A percentile compares a stretch with the other conserved stretches of the same genome.
phyloP scores from a whole-genome alignment of 2,113 vertebrate genomes.

The Etia nguti region DNA sequence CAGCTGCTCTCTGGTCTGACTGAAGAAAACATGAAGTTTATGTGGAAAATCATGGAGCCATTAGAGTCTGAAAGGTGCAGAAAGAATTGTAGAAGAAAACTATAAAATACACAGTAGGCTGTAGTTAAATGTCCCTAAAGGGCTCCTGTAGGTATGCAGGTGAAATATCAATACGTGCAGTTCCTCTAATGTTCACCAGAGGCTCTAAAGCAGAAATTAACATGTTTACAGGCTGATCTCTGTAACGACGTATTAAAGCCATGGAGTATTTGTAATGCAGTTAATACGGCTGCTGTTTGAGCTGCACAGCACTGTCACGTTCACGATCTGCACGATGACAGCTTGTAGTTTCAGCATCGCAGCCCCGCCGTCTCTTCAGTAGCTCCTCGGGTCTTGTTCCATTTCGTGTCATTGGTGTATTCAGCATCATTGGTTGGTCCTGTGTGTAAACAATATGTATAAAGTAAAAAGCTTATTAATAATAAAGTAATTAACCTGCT shows the following conservation, averaged over 20 bases:
- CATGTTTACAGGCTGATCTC: not conserved
- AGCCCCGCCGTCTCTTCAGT: not conserved
- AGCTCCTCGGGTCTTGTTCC: not conserved
- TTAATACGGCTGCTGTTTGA: not conserved
- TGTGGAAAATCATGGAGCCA: not conserved
- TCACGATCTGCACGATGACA: not conserved
- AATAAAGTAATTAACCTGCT: fast-evolving
- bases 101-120: not conserved
- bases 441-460: not conserved
- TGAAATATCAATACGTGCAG: not conserved
- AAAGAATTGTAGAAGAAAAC: not conserved
- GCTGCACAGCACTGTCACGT: not conserved
- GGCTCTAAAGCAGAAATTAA: not conserved
- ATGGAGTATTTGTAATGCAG: not conserved
- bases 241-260: fast-evolving
- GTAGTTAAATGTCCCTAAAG: not conserved
- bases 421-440: not conserved
- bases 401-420: not conserved
- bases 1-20: not conserved
- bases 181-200: not conserved
- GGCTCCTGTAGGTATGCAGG: not conserved
- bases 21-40: not conserved
- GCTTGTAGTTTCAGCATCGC: not conserved
- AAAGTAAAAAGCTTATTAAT: not conserved
- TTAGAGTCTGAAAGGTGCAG: not conserved